Evolutionary conservation across 2,113 vertebrate species (phyloP).

Genomic region (Furnarius figulus): DNA sequence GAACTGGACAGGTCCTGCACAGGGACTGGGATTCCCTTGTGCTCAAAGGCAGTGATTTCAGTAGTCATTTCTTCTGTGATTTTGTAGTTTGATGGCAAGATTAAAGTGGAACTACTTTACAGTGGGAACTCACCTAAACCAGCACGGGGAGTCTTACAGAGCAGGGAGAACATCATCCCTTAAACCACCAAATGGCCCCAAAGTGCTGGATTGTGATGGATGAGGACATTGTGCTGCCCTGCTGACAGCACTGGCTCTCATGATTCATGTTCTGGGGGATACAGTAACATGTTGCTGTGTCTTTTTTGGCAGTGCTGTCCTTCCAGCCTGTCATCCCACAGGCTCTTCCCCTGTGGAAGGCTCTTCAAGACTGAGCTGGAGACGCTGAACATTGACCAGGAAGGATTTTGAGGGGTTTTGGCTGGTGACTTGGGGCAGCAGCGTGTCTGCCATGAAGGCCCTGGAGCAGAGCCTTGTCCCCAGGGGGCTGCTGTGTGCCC

Average conservation of each 20-base stretch:
- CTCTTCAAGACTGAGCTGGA: too few relatives aligned
- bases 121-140: neutral
- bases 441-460: too few relatives aligned
- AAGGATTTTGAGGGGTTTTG: too few relatives aligned
- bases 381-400: too few relatives aligned
- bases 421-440: too few relatives aligned
- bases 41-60: neutral
- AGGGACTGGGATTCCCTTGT: neutral
- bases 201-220: neutral
- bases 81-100: neutral
- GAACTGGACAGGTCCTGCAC: neutral
- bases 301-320: neutral
- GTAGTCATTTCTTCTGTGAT: neutral
- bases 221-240: neutral
- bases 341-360: too few relatives aligned
- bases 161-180: neutral
- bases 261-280: accelerated
- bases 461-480: too few relatives aligned
- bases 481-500: too few relatives aligned
- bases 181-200: too few relatives aligned
- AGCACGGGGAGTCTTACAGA: neutral
- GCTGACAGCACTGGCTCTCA: neutral
- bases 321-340: neutral
- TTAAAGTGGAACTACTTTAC: neutral
- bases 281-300: neutral